Conservation (phyloP, 2,113 vertebrate species). For the Vulpes ferrilata region DNA sequence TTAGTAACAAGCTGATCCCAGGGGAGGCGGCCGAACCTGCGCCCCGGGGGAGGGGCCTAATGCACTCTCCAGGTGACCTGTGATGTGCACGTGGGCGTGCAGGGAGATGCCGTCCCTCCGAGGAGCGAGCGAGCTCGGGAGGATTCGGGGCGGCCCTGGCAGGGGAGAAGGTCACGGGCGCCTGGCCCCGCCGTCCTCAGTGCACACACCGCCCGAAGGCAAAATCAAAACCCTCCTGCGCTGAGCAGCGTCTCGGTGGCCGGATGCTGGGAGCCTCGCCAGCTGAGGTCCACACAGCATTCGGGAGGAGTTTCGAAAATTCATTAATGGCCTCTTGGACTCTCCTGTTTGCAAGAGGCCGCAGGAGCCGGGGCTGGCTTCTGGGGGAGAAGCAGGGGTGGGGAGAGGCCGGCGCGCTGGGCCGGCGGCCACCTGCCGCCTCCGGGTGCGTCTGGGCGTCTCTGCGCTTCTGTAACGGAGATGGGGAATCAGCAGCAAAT, state of each 20-base stretch:
- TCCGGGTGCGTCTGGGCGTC: accelerated
- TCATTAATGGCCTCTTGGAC: neutral
- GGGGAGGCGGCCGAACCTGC: neutral
- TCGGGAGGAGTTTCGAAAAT: neutral
- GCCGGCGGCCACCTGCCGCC: too few species aligned
- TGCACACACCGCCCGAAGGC: neutral
- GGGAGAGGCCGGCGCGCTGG: accelerated
- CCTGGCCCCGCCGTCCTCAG: accelerated
- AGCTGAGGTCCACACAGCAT: neutral
- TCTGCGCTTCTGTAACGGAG: neutral
- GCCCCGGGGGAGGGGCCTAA: accelerated
- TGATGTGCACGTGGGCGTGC: neutral
- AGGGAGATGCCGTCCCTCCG: neutral
- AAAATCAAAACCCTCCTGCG: neutral
- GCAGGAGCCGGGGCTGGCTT: neutral
- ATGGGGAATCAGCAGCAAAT: accelerated
- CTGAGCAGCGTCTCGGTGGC: accelerated
- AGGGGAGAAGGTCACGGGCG: neutral
- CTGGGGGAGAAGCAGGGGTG: neutral
- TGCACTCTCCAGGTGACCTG: neutral
- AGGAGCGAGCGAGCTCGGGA: neutral
- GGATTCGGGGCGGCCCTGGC: neutral
- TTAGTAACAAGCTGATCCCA: accelerated
- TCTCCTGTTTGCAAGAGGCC: neutral
- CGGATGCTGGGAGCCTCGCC: neutral